Evolutionary conservation across 1,140 invertebrate species (phyloP).

Genomic region (Drosophila ananassae): DNA sequence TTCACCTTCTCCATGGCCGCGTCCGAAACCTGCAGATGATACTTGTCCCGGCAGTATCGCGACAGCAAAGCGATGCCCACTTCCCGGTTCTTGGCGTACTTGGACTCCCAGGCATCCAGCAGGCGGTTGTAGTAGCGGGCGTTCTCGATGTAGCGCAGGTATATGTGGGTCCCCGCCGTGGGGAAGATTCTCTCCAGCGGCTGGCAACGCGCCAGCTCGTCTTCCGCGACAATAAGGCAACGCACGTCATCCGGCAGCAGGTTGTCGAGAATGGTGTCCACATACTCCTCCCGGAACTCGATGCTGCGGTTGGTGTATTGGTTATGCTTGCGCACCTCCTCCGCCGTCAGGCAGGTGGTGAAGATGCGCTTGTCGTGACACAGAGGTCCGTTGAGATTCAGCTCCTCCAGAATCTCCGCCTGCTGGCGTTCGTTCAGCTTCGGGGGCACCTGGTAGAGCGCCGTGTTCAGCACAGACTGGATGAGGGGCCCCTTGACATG

Average conservation of each 20-base stretch:
- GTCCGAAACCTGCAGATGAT: conserved; percentile 88
- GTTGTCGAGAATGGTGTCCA: conserved; percentile 90
- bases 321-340: conserved; percentile 88
- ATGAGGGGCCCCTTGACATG: conserved; percentile 97
- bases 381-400: conserved; percentile 85
- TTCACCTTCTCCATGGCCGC: conserved; percentile 79
- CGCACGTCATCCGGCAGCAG: conserved; percentile 95
- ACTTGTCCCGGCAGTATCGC: conserved; percentile 88
- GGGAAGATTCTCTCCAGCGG: conserved; percentile 96
- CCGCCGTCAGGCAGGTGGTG: conserved; percentile 87
- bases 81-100: conserved; percentile 88
- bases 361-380: conserved; percentile 89
- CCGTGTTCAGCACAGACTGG: conserved; percentile 95
- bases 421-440: conserved; percentile 84
- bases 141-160: conserved; percentile 93
- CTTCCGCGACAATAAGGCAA: conserved; percentile 94
- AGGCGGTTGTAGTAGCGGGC: conserved; percentile 97
- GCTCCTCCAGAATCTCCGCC: conserved; percentile 82
- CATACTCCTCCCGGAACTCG: conserved; percentile 88
- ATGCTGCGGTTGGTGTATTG: conserved; percentile 86
- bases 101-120: conserved; percentile 95
- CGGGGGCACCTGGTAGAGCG: conserved; percentile 90
- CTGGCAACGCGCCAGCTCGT: conserved; percentile 90
- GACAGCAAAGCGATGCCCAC: conserved; percentile 88
- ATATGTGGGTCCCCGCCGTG: conserved; percentile 89